These are phyloP conservation scores for Andrena marginata DNA, from an alignment of 2,888 invertebrate genomes.

Conservation along the genomic window DNA sequence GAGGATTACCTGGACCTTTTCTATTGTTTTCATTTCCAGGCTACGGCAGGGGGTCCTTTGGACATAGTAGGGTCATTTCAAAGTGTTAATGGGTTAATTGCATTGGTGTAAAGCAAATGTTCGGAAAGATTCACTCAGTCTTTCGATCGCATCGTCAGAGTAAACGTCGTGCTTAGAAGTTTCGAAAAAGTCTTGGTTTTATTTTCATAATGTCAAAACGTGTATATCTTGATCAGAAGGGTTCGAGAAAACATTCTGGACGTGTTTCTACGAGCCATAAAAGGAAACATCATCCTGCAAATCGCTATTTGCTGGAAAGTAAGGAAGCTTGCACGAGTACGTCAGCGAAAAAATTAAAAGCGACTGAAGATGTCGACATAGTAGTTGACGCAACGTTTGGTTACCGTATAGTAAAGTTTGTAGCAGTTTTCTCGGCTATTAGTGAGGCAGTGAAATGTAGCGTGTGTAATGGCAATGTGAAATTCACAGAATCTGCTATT, in stretches of 20 bases:
- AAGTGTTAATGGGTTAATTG: too few relatives aligned
- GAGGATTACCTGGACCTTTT: too few relatives aligned
- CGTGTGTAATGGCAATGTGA: slow-evolving; percentile 6
- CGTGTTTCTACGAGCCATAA: neutral
- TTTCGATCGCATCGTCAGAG: neutral
- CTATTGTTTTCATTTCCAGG: too few relatives aligned
- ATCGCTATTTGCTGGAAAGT: slow-evolving; percentile 15
- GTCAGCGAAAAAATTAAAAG: slow-evolving; percentile 56
- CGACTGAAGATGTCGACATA: slow-evolving; percentile 5
- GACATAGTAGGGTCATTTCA: neutral
- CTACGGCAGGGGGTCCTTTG: too few relatives aligned
- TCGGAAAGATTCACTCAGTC: slow-evolving; percentile 3
- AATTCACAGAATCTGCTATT: neutral
- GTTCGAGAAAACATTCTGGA: neutral
- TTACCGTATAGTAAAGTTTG: slow-evolving; percentile 16
- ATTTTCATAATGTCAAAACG: slow-evolving; percentile 6
- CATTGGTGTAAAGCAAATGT: slow-evolving; percentile 1
- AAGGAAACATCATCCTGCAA: slow-evolving; percentile 4
- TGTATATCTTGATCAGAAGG: neutral
- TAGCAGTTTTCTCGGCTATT: slow-evolving; percentile 14
- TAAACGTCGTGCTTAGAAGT: neutral
- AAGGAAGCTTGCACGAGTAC: slow-evolving; percentile 36
- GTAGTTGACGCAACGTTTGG: slow-evolving; percentile 5
- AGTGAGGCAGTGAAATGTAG: slow-evolving; percentile 6
- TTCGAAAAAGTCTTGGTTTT: neutral